Percentiles rank a stretch among this genome's conserved stretches.
These are phyloP conservation scores for Petroica traversi DNA, from an alignment of 2,113 vertebrate species.

Conservation along the genomic window DNA sequence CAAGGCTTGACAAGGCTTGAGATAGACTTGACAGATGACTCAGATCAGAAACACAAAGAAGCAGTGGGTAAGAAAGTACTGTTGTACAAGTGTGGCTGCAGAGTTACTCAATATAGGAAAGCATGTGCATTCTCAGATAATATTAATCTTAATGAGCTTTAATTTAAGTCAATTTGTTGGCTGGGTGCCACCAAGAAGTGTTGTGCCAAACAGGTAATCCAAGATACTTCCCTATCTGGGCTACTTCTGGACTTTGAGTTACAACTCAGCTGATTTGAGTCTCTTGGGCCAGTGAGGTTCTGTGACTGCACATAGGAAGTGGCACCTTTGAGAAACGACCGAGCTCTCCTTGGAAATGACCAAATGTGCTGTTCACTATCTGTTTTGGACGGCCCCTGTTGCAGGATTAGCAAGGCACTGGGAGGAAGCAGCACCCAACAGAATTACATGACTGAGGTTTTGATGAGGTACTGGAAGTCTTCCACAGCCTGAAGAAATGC, in stretches of 20 bases:
- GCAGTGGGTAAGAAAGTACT: neutral
- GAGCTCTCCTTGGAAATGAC: neutral
- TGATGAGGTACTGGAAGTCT: constrained; percentile 24
- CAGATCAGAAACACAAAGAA: neutral
- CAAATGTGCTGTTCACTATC: neutral
- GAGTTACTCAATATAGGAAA: neutral
- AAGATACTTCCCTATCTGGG: neutral
- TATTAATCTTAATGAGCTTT: neutral
- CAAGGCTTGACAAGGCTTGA: neutral
- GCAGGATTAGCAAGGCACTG: neutral
- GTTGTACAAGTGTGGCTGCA: neutral
- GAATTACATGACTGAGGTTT: neutral
- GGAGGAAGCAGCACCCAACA: neutral
- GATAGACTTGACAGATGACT: neutral
- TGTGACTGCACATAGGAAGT: fast-evolving
- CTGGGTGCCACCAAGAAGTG: neutral
- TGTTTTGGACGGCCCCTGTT: neutral
- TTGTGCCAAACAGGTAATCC: neutral
- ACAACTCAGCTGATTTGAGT: neutral
- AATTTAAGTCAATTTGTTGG: neutral
- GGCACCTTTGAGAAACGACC: neutral
- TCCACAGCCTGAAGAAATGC: constrained; percentile 8
- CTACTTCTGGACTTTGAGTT: neutral
- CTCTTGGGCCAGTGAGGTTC: neutral
- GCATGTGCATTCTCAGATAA: neutral